Percentiles rank a stretch among this genome's conserved stretches.
Conservation (phyloP, 2,888 invertebrate genomes). For the Autographa gamma region DNA sequence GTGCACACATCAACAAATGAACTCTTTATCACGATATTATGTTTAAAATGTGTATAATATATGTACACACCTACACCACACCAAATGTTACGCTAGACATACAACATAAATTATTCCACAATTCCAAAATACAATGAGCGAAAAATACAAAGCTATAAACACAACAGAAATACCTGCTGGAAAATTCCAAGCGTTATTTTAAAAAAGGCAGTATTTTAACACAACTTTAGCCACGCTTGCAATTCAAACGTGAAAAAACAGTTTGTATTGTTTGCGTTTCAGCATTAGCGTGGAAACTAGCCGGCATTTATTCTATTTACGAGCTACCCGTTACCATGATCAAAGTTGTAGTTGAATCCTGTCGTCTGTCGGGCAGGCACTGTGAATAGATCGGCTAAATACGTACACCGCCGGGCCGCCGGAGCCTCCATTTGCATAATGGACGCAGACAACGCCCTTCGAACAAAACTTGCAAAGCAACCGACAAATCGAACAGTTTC, state of each 20-base stretch:
- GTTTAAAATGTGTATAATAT: neutral
- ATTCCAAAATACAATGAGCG: conserved; percentile 37
- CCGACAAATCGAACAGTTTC: conserved; percentile 69
- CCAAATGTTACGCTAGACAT: conserved; percentile 19
- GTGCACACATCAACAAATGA: conserved; percentile 33
- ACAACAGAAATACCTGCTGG: conserved; percentile 45
- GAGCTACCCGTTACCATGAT: conserved; percentile 57
- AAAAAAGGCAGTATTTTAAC: conserved; percentile 48
- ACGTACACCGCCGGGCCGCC: conserved; percentile 63
- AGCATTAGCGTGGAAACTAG: conserved; percentile 60
- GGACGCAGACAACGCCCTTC: conserved; percentile 74
- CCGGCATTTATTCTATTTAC: conserved; percentile 62
- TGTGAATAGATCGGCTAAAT: conserved; percentile 83
- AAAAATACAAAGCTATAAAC: conserved; percentile 50
- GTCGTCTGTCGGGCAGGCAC: conserved; percentile 64
- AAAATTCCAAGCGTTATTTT: conserved; percentile 47
- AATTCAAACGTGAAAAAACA: conserved; percentile 47
- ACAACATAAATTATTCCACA: conserved; percentile 35
- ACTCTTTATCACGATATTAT: conserved; percentile 21
- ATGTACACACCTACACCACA: conserved; percentile 11
- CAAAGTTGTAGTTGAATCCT: conserved; percentile 69
- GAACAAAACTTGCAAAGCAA: conserved; percentile 70
- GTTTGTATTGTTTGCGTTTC: conserved; percentile 54
- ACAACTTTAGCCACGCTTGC: conserved; percentile 40
- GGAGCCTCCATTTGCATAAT: conserved; percentile 84